A percentile compares a stretch with the other conserved stretches of the same genome.
These are phyloP conservation scores for Popillia japonica DNA, from an alignment of 1,140 invertebrate genomes.

Conservation along the genomic window DNA sequence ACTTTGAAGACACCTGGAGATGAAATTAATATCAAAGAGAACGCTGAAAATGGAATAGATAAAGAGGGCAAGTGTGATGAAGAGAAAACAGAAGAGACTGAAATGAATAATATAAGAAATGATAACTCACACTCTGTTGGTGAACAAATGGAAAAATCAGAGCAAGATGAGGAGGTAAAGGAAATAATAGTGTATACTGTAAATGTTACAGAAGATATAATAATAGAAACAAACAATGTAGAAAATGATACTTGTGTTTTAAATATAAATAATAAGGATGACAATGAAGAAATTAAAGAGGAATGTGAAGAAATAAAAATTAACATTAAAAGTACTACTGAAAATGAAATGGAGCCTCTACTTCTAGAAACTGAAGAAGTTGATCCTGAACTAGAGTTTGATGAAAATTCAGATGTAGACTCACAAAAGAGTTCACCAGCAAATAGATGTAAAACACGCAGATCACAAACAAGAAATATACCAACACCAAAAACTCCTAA, in stretches of 20 bases:
- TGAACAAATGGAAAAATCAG: not conserved
- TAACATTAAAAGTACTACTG: not conserved
- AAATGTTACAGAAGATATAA: not conserved
- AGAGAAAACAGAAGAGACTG: not conserved
- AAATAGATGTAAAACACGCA: constrained; percentile 54
- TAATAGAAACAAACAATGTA: not conserved
- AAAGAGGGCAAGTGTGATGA: not conserved
- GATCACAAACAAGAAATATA: constrained; percentile 56
- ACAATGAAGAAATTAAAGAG: not conserved
- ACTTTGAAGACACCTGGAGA: not conserved
- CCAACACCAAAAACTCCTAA: constrained; percentile 59
- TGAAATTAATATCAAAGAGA: not conserved
- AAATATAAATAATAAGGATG: not conserved
- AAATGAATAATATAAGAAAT: not conserved
- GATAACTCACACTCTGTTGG: not conserved
- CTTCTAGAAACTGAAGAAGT: constrained; percentile 52
- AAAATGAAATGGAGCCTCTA: constrained; percentile 27
- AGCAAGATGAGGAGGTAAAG: not conserved
- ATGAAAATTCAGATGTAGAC: constrained; percentile 57
- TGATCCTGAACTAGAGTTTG: constrained; percentile 57
- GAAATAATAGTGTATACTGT: not conserved
- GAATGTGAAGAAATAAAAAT: not conserved
- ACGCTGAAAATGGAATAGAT: not conserved
- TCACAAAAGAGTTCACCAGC: constrained; percentile 55
- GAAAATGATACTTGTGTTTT: not conserved